Conservation (phyloP, 2,113 vertebrate genomes). For the Brachypteracias leptosomus region DNA sequence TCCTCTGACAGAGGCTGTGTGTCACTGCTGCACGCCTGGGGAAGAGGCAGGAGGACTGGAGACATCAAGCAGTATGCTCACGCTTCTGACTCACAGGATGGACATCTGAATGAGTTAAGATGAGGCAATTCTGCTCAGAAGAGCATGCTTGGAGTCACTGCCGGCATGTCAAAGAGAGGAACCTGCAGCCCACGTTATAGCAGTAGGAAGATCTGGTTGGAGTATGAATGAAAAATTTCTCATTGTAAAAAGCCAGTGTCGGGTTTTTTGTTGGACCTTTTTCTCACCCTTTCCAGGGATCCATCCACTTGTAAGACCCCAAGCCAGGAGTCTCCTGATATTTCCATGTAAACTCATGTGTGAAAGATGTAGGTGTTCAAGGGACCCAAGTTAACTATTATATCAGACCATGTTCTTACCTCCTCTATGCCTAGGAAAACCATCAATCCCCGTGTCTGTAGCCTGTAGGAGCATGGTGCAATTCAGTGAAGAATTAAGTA, state of each 20-base stretch:
- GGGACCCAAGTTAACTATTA: background rate
- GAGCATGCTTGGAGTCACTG: background rate
- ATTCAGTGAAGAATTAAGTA: background rate
- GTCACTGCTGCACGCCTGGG: rapidly evolving
- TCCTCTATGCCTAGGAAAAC: background rate
- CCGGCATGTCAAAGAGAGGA: background rate
- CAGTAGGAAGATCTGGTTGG: background rate
- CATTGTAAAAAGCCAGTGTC: background rate
- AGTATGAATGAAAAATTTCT: background rate
- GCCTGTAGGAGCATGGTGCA: background rate
- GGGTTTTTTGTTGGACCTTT: background rate
- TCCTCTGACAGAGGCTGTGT: background rate
- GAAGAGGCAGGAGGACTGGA: background rate
- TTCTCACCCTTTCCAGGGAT: rapidly evolving
- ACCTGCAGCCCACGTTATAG: background rate
- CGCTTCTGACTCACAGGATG: background rate
- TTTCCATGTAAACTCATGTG: background rate
- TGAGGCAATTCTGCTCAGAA: slow-evolving; percentile 8
- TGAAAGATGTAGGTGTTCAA: background rate
- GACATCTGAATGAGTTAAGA: background rate
- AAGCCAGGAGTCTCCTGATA: background rate
- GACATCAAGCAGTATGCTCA: background rate
- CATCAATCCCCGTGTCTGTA: background rate
- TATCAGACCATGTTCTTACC: background rate
- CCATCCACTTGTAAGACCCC: background rate